A percentile compares a stretch with the other conserved stretches of the same genome.
Evolutionary conservation across 2,888 invertebrate genomes (phyloP).

Genomic region (Harmothoe impar): DNA sequence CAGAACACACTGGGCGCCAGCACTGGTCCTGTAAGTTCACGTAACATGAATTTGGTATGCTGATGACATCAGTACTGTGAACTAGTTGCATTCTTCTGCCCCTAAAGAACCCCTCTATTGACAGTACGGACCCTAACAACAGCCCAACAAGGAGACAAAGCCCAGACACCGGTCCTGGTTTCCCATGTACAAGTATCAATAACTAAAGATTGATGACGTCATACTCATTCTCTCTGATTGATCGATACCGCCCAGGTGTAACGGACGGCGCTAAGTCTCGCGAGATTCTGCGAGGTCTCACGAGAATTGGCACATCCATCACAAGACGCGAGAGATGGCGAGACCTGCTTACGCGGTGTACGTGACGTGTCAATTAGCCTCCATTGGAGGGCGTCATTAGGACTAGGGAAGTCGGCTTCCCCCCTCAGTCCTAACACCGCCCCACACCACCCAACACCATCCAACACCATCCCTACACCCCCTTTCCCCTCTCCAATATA

Average conservation of each 20-base stretch:
- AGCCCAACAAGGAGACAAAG: background rate
- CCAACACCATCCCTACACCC: background rate
- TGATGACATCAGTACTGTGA: background rate
- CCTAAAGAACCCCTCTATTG: background rate
- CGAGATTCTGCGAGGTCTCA: background rate
- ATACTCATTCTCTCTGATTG: background rate
- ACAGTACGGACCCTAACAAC: background rate
- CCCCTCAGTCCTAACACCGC: background rate
- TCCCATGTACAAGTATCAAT: background rate
- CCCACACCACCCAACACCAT: background rate
- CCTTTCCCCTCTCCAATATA: background rate
- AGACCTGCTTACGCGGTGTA: background rate
- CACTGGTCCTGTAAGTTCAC: background rate
- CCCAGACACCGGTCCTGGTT: background rate
- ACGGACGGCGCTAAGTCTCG: background rate
- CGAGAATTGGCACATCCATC: constrained; percentile 26
- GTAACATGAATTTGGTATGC: background rate
- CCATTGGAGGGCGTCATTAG: background rate
- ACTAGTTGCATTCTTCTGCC: background rate
- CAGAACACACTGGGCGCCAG: too few species aligned
- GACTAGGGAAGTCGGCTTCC: background rate
- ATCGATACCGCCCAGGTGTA: background rate
- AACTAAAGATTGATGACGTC: constrained; percentile 6
- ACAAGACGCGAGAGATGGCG: background rate
- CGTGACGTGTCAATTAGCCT: constrained; percentile 31